These are phyloP conservation scores for Megaceryle alcyon DNA, from an alignment of 2,797 vertebrate species.

Conservation along the genomic window DNA sequence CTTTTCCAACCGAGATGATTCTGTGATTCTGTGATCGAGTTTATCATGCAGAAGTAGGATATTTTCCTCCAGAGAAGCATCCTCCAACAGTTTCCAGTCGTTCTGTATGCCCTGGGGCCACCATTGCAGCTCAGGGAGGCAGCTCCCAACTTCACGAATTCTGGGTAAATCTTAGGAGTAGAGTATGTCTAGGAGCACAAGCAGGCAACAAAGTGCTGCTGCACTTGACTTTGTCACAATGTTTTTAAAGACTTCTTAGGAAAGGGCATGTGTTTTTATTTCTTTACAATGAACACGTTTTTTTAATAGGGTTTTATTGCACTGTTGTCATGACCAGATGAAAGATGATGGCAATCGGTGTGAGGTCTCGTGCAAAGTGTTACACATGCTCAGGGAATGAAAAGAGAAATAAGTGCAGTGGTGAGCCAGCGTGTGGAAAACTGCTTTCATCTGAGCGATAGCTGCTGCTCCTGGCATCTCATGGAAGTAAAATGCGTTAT, in stretches of 20 bases:
- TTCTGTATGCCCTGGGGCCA: neutral
- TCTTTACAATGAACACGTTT: neutral
- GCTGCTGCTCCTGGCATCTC: neutral
- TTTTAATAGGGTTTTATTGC: slow-evolving; percentile 26
- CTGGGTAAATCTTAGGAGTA: neutral
- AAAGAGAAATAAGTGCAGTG: neutral
- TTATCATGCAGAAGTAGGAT: neutral
- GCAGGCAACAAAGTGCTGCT: neutral
- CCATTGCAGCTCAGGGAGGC: neutral
- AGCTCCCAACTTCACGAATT: neutral
- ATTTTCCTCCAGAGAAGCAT: neutral
- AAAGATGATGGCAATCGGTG: neutral
- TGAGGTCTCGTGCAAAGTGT: neutral
- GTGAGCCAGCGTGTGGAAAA: neutral
- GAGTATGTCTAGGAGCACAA: accelerated
- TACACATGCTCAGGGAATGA: neutral
- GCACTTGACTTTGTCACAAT: neutral
- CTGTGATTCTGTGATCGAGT: no score
- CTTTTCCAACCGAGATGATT: no score
- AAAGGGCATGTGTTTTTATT: slow-evolving; percentile 48
- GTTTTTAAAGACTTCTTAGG: neutral
- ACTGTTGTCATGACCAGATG: neutral
- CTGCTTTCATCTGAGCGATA: neutral
- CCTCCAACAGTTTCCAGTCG: neutral
- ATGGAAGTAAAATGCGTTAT: accelerated